These are phyloP conservation scores for Octopus sinensis DNA, from an alignment of 1,140 invertebrate genomes.

Conservation along the genomic window DNA sequence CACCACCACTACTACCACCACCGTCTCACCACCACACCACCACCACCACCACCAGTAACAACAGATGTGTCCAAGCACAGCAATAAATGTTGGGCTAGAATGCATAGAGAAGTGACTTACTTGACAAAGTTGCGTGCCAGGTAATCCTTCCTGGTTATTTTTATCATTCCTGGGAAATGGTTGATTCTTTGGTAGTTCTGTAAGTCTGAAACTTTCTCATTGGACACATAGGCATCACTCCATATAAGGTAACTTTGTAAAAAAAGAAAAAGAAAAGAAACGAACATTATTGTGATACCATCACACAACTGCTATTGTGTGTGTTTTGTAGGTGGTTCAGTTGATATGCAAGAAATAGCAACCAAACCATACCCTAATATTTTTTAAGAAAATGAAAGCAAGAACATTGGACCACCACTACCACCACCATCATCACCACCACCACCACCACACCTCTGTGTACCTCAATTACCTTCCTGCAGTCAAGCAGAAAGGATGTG, in stretches of 20 bases:
- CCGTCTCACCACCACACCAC: too few relatives aligned
- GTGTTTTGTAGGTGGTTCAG: too few relatives aligned
- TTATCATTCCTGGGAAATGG: conserved; percentile 58
- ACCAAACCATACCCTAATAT: too few relatives aligned
- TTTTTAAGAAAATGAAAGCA: too few relatives aligned
- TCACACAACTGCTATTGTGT: too few relatives aligned
- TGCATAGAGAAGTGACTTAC: conserved; percentile 31
- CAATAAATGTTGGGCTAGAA: not conserved
- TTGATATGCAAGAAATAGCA: too few relatives aligned
- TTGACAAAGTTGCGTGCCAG: conserved; percentile 55
- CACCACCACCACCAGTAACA: not conserved
- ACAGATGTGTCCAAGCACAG: not conserved
- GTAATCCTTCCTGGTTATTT: conserved; percentile 56
- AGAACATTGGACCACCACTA: not conserved
- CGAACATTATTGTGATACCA: too few relatives aligned
- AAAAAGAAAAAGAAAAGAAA: not conserved
- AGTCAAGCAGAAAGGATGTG: too few relatives aligned
- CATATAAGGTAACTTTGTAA: conserved; percentile 52
- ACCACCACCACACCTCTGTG: too few relatives aligned
- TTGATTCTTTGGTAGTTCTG: conserved; percentile 57
- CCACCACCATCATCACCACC: not conserved
- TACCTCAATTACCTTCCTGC: too few relatives aligned
- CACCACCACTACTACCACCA: too few relatives aligned
- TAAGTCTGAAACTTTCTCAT: conserved; percentile 53
- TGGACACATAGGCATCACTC: conserved; percentile 55